Base-by-base conservation (phyloP, 53 echinoderm and acorn worm genomes). In the Arbacia lixula region DNA sequence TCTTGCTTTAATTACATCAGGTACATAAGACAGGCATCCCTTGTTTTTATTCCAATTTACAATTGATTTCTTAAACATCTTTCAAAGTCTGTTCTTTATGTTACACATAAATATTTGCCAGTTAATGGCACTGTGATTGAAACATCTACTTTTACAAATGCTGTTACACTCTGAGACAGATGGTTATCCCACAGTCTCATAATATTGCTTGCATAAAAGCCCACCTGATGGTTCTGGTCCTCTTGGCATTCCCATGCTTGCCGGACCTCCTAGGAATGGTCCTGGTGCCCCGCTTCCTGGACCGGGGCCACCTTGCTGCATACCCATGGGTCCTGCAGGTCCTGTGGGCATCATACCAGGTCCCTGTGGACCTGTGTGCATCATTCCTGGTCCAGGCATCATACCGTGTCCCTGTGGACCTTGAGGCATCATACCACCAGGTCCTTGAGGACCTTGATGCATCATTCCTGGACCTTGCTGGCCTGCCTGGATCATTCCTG, bases 221-320 rank as follows among this genome's bases (percentile, higher is more conserved):
- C 24, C 38, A 79, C 79, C 79, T 38, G 42, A 8, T 60, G 79
- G 60, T 41, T 12, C 60, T 19, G 60, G 37, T 31, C 22, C 14
- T 46, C 30, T 24, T 25, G 60, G 24, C 27, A 58, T 57, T 39
- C 57, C 78, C 22, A 12, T 5, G 6, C 41, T 26, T 16, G 58
- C 60, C 25, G 28, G 5, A 12, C 36, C 36, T 78, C 26, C 60
- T 5, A 21, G 53, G 19, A 52, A n/a, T 19, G 53, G 19, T 54
- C 75, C 55, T 34, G 29, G 71, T 20, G 25, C 46, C 9, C 16
- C 14, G 10, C 75, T 36, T 34, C 12, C 41, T 20, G 25, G 25
- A 27, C 16, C 14, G 10, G 36, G 54, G 8, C 53, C 53, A 52
- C 55, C 54, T 54, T 29, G 74, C 33, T n/a, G 51, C 74, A 74